These are phyloP conservation scores for Oligia latruncula DNA, from an alignment of 2,888 invertebrate genomes.

Conservation along the genomic window DNA sequence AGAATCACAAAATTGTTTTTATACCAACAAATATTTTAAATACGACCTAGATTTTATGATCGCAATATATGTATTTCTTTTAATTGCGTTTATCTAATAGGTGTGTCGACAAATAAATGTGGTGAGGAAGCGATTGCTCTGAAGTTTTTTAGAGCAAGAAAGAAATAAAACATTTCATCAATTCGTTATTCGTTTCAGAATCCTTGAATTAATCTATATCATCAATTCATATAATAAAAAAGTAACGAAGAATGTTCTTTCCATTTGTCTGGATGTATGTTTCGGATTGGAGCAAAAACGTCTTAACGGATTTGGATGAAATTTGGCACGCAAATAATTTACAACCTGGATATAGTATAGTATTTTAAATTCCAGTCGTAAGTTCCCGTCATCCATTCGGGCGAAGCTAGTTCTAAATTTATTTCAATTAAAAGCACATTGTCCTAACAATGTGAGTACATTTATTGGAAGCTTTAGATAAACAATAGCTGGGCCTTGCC, in stretches of 20 bases:
- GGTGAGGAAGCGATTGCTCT: constrained; percentile 21
- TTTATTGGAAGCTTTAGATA: constrained; percentile 51
- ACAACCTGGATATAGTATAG: neutral
- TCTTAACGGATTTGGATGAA: neutral
- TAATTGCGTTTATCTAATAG: constrained; percentile 46
- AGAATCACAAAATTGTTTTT: constrained; percentile 52
- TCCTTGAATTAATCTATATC: constrained; percentile 14
- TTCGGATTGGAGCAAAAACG: neutral
- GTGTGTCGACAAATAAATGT: constrained; percentile 37
- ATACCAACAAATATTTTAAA: constrained; percentile 37
- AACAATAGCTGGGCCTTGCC: constrained; percentile 62
- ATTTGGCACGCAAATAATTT: neutral
- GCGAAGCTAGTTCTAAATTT: constrained; percentile 6
- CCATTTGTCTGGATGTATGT: neutral
- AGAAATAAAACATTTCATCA: constrained; percentile 14
- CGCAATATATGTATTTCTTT: constrained; percentile 34
- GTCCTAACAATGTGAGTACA: constrained; percentile 24
- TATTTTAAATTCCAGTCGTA: neutral
- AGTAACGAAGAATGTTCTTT: neutral
- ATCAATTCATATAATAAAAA: neutral
- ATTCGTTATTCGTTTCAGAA: constrained; percentile 9
- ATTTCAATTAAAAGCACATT: constrained; percentile 38
- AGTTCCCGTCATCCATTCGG: neutral
- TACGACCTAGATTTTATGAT: constrained; percentile 34
- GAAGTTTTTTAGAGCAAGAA: constrained; percentile 23